Conservation (phyloP, 2,797 vertebrate genomes). For the Lithobates pipiens region DNA sequence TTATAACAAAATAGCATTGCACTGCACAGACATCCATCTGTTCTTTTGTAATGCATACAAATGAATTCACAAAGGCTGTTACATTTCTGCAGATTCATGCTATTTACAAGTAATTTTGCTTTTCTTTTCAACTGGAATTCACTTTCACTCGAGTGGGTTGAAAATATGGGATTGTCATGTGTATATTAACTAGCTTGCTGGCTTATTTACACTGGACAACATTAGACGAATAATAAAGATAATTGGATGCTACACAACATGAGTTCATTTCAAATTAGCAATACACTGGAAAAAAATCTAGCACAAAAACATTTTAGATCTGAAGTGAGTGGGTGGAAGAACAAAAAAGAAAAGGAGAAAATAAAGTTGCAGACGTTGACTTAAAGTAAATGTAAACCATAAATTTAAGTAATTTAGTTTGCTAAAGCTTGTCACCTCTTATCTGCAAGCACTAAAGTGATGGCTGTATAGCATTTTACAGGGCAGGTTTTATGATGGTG, state of each 20-base stretch:
- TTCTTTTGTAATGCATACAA: conserved; percentile 58
- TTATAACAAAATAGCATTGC: conserved; percentile 57
- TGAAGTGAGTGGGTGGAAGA: no score
- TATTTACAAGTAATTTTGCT: conserved; percentile 12
- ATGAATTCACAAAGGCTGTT: conserved; percentile 46
- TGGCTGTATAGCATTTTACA: not conserved
- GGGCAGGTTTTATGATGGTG: not conserved
- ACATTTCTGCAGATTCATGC: conserved; percentile 58
- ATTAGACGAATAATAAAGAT: not conserved
- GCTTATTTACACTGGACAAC: not conserved
- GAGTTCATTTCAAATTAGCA: not conserved
- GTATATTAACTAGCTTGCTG: not conserved
- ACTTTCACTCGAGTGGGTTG: conserved; percentile 1
- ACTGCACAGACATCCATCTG: conserved; percentile 58
- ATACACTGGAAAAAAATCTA: not conserved
- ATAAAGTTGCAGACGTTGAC: no score
- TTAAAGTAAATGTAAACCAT: no score
- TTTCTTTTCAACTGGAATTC: conserved; percentile 18
- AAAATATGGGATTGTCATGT: not conserved
- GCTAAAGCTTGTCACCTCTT: no score
- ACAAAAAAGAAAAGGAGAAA: no score
- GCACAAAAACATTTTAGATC: not conserved
- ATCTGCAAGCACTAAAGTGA: no score
- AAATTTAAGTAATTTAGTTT: no score
- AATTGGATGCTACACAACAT: not conserved